Evolutionary conservation across 2,888 invertebrate species (phyloP).

Genomic region (Rhorus exstirpatorius): DNA sequence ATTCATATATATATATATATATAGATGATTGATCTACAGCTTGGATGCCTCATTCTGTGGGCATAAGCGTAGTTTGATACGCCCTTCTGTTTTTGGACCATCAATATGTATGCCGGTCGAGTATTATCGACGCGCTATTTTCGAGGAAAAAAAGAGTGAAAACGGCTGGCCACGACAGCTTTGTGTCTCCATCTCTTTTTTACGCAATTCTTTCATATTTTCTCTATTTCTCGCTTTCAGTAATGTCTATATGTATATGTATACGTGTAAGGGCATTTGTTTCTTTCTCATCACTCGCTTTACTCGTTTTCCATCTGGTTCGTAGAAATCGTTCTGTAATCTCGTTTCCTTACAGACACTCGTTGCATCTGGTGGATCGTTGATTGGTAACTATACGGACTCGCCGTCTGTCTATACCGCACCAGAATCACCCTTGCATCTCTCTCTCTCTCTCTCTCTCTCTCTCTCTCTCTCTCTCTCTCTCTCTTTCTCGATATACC

Average conservation of each 20-base stretch:
- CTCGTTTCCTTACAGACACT: conserved; percentile 18
- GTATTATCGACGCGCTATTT: conserved; percentile 27
- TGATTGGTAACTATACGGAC: conserved; percentile 24
- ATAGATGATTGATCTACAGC: neutral
- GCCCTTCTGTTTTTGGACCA: conserved; percentile 10
- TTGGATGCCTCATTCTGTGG: neutral
- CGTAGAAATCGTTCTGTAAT: conserved; percentile 38
- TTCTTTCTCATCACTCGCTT: conserved; percentile 10
- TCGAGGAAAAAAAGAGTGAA: conserved; percentile 46
- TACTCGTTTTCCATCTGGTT: conserved; percentile 22
- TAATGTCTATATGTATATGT: conserved; percentile 5
- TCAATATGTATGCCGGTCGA: conserved; percentile 15
- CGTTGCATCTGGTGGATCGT: conserved; percentile 42
- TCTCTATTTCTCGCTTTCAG: conserved; percentile 22
- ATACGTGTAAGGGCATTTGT: conserved; percentile 10
- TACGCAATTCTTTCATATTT: conserved; percentile 32
- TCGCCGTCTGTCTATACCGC: neutral
- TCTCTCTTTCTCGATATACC: no score
- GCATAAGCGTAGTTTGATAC: neutral
- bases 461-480: no score
- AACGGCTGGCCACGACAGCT: conserved; percentile 36
- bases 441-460: neutral
- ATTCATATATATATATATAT: conserved; percentile 8
- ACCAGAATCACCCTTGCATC: neutral
- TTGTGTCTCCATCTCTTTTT: conserved; percentile 46